phyloP scores from a whole-genome alignment of 2,888 invertebrate genomes.

The Epistrophe grossulariae region DNA sequence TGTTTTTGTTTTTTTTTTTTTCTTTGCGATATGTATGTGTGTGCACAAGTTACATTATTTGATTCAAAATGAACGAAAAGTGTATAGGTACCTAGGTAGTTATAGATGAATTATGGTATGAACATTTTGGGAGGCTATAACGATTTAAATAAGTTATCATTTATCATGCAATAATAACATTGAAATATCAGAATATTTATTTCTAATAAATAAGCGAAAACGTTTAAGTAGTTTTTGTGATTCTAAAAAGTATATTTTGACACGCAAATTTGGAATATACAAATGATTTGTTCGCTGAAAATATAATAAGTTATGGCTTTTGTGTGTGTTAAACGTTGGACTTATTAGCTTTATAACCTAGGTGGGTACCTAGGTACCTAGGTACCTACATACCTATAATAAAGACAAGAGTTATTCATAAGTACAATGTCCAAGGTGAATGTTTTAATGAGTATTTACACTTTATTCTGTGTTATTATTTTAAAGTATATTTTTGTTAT shows the following conservation, averaged over 20 bases:
- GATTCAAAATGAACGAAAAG: conserved; percentile 14
- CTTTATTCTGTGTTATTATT: background rate
- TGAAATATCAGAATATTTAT: conserved; percentile 7
- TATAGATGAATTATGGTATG: background rate
- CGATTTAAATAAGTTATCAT: conserved; percentile 61
- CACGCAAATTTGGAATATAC: conserved; percentile 35
- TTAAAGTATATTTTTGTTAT: background rate
- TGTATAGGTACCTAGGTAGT: background rate
- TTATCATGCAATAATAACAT: conserved; percentile 57
- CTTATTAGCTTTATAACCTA: background rate
- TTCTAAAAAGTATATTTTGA: conserved; percentile 18
- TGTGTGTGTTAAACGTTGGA: background rate
- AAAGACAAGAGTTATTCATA: background rate
- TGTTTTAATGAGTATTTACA: background rate
- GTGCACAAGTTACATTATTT: background rate
- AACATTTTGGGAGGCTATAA: conserved; percentile 24
- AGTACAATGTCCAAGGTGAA: background rate
- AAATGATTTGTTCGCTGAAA: background rate
- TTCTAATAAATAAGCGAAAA: conserved; percentile 17
- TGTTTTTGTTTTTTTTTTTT: too few species aligned
- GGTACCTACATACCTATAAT: background rate
- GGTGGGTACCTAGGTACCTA: too few species aligned
- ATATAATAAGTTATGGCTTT: background rate
- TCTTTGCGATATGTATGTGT: background rate
- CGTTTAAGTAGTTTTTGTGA: background rate